Evolutionary conservation across 2,113 vertebrate genomes (phyloP), one percentile per base, ranked within the genome.

Genomic region (Lycaon pictus): DNA sequence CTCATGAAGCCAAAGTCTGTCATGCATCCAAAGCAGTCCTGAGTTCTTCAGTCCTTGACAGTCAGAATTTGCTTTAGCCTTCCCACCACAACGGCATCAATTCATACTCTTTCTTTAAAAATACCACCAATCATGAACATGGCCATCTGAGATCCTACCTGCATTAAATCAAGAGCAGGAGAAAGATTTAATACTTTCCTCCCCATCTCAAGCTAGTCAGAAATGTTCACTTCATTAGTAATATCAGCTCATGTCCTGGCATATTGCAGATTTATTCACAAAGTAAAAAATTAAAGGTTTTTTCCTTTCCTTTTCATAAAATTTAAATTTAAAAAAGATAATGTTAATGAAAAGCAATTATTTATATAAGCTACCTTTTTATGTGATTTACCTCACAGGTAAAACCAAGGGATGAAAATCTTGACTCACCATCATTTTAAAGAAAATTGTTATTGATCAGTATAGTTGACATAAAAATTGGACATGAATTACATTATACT

Each of bases 331-430:
- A 60, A 74, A 63, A 89, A 96, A 48, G 23, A 83, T 63, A 69
- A 69, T 15, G 23, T 43, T 90, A 80, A 76, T 88, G 13, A 67
- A 90, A 94, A 81, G 5, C 27, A 63, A 60, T 32, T 84, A 16
- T 90, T 74, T 67, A 32, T 4, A 27, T 43, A 76, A 29, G 62
- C 35, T 51, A 90, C 6, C 43, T 51, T 87, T 67, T 37, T 56
- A 67, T 37, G 12, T 56, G 3, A 81, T 91, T 82, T 72, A 71
- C 6, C 19, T 62, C 23, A 82, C 55, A 71, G 23, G 0, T 63
- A 58, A 94, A 95, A 67, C 27, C 81, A 96, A 84, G 37, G 25
- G 15, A 90, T 83, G 9, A 87, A 97, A 86, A 79, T 16, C 5
- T 83, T 23, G 11, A 74, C 16, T 22, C 51, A 7, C 48, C 32